phyloP scores from a whole-genome alignment of 2,888 invertebrate genomes.

The Chironomus riparius region DNA sequence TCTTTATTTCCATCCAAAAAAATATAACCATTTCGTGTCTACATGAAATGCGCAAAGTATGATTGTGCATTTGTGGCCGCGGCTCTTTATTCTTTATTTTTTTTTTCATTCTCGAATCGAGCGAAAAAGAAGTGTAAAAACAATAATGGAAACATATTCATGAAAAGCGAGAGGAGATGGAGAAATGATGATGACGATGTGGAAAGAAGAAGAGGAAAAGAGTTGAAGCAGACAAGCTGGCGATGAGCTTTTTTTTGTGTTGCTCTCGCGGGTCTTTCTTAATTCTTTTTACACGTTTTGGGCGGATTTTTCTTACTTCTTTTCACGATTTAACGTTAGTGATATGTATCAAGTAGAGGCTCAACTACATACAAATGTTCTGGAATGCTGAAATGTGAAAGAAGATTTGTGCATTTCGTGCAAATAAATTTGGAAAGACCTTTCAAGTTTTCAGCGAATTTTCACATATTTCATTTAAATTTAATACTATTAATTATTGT shows the following conservation, averaged over 20 bases:
- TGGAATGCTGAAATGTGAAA: background rate
- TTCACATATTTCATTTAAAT: conserved; percentile 23
- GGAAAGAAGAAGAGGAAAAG: conserved; percentile 5
- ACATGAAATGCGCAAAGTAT: background rate
- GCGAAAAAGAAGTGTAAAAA: background rate
- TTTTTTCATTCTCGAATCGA: background rate
- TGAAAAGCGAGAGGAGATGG: background rate
- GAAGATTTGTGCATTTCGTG: background rate
- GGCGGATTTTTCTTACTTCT: conserved; percentile 17
- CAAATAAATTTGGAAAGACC: conserved; percentile 9
- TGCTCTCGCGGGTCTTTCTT: conserved; percentile 12
- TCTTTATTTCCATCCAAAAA: no score
- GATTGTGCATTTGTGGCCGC: conserved; percentile 24
- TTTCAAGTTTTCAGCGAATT: conserved; percentile 27
- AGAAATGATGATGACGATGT: background rate
- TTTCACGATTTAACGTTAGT: background rate
- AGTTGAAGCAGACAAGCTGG: conserved; percentile 25
- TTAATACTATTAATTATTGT: conserved; percentile 20
- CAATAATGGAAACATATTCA: background rate
- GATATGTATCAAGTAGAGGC: no score
- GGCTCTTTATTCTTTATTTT: conserved; percentile 1
- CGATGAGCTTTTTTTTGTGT: background rate
- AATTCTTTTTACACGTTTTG: conserved; percentile 27
- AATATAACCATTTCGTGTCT: background rate
- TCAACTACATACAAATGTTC: background rate